These are phyloP conservation scores for Sinocyclocheilus maitianheensis DNA, from an alignment of 2,113 vertebrate species.

Conservation along the genomic window DNA sequence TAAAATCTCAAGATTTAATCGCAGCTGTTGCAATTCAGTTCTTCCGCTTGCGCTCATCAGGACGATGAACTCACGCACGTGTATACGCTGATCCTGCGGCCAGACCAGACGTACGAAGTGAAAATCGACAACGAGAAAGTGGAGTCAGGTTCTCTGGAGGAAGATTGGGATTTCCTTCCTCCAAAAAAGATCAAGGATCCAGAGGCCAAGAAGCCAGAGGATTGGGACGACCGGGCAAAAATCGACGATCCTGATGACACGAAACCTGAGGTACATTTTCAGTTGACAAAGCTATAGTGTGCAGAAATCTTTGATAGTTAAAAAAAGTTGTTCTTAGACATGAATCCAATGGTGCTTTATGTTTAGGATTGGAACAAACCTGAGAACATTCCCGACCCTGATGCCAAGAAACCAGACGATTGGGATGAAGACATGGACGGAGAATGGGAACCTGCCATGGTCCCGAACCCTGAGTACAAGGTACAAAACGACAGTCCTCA, in stretches of 20 bases:
- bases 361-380: conserved; percentile 84
- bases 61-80: conserved; percentile 84
- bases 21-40: neutral
- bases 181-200: conserved; percentile 77
- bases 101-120: conserved; percentile 83
- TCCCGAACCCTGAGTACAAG: conserved; percentile 83
- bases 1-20: neutral
- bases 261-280: conserved; percentile 74
- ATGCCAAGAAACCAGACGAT: conserved; percentile 80
- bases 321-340: neutral
- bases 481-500: conserved; percentile 59
- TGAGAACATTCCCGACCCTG: conserved; percentile 80
- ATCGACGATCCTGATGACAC: conserved; percentile 72
- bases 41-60: conserved; percentile 55
- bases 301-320: neutral
- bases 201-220: conserved; percentile 72
- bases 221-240: conserved; percentile 74
- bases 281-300: no score
- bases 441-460: conserved; percentile 80
- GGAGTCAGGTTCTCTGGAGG: conserved; percentile 80
- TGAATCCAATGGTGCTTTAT: neutral
- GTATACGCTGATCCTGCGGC: conserved; percentile 83
- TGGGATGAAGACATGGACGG: conserved; percentile 81
- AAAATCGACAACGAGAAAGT: conserved; percentile 81
- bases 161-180: conserved; percentile 84